A percentile compares a stretch with the other conserved stretches of the same genome.
Evolutionary conservation across 1,140 invertebrate genomes (phyloP).

Genomic region (Asbolus verrucosus): DNA sequence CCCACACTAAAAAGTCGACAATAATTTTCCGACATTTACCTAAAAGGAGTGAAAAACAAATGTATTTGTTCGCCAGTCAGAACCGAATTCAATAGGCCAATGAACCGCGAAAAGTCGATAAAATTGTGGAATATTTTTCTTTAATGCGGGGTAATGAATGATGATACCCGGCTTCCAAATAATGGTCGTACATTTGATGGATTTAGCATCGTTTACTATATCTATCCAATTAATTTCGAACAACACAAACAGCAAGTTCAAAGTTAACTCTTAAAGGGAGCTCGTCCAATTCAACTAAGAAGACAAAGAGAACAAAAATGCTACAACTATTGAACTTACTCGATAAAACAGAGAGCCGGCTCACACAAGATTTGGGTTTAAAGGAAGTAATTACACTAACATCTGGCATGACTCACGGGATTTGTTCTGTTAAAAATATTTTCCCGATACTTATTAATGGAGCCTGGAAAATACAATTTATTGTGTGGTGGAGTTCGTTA

Average conservation of each 20-base stretch:
- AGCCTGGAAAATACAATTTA: slow-evolving; percentile 18
- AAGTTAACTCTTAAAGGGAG: slow-evolving; percentile 49
- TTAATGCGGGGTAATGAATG: too few relatives aligned
- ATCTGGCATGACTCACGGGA: slow-evolving; percentile 45
- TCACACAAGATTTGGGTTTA: slow-evolving; percentile 45
- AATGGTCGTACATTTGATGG: too few relatives aligned
- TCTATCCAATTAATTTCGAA: slow-evolving; percentile 49
- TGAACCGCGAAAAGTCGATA: slow-evolving; percentile 12
- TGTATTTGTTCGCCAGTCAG: not conserved
- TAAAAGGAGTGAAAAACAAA: not conserved
- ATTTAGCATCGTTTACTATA: not conserved
- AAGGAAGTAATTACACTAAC: slow-evolving; percentile 49
- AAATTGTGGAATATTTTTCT: slow-evolving; percentile 3
- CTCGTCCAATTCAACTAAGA: slow-evolving; percentile 42
- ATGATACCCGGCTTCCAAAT: too few relatives aligned
- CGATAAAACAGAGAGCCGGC: slow-evolving; percentile 43
- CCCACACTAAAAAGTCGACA: slow-evolving; percentile 9
- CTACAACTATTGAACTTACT: slow-evolving; percentile 49
- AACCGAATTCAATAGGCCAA: slow-evolving; percentile 15
- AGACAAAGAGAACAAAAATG: slow-evolving; percentile 46
- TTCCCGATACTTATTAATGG: slow-evolving; percentile 30
- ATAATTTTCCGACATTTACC: not conserved
- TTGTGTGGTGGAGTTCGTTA: slow-evolving; percentile 9
- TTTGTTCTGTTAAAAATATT: slow-evolving; percentile 29
- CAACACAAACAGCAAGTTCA: slow-evolving; percentile 48